A percentile compares a stretch with the other conserved stretches of the same genome.
Conservation (phyloP, 2,113 vertebrate genomes). For the Odobenus rosmarus region DNA sequence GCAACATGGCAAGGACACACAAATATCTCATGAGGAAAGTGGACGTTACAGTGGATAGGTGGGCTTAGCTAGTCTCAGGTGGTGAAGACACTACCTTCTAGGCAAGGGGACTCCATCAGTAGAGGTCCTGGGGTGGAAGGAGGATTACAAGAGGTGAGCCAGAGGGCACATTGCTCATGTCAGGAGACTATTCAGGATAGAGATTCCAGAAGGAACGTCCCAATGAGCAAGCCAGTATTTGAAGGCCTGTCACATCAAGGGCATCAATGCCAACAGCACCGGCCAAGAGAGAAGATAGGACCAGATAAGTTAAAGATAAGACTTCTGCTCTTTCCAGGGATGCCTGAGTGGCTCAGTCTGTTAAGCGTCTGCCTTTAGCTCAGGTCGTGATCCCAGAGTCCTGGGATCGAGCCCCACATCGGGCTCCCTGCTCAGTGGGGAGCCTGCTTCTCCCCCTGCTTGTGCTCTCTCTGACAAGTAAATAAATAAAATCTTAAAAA, state of each 20-base stretch:
- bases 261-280: not conserved
- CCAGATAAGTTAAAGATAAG: not conserved
- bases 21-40: not conserved
- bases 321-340: not conserved
- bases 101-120: not conserved
- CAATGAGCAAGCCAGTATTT: not conserved
- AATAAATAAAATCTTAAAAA: too few relatives aligned
- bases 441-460: not conserved
- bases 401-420: not conserved
- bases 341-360: not conserved
- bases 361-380: not conserved
- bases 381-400: not conserved
- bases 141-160: not conserved
- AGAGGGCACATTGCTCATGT: not conserved
- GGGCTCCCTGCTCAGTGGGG: not conserved
- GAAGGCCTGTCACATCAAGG: not conserved
- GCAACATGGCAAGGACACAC: not conserved
- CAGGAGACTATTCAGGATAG: not conserved
- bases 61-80: not conserved
- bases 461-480: not conserved
- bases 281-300: not conserved
- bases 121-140: not conserved
- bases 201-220: not conserved
- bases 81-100: not conserved
- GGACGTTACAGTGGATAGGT: not conserved